phyloP scores from a whole-genome alignment of 2,888 invertebrate genomes.

The Machimus atricapillus region DNA sequence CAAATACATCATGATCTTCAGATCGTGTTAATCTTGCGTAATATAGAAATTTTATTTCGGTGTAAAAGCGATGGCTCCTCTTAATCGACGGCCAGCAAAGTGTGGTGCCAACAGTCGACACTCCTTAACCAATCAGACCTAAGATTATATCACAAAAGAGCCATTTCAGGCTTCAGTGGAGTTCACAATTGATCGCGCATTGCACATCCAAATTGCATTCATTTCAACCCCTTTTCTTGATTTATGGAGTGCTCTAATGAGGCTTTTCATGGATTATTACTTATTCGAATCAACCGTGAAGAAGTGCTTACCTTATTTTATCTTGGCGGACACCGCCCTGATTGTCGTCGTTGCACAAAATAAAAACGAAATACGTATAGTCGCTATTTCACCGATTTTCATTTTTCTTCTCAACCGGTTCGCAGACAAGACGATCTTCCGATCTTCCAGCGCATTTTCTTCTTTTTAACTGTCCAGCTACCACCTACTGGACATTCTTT shows the following conservation, averaged over 20 bases:
- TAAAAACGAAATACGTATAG: not conserved
- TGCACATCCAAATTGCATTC: not conserved
- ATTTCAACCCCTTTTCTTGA: not conserved
- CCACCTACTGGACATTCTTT: not conserved
- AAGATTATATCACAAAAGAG: constrained; percentile 24
- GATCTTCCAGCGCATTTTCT: not conserved
- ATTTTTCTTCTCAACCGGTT: constrained; percentile 3
- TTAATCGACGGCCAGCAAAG: not conserved
- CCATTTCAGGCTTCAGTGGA: constrained; percentile 44
- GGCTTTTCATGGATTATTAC: constrained; percentile 8
- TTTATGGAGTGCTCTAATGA: not conserved
- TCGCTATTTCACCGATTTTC: not conserved
- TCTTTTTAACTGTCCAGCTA: not conserved
- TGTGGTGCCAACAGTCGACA: not conserved
- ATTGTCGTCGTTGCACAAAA: not conserved
- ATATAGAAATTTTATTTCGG: not conserved
- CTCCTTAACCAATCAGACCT: not conserved
- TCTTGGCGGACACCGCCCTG: not conserved
- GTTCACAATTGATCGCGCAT: constrained; percentile 22
- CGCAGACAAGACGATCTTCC: not conserved
- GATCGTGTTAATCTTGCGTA: not conserved
- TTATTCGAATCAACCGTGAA: not conserved
- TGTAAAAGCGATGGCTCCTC: not conserved
- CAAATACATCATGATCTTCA: not conserved
- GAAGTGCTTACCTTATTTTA: not conserved